Evolutionary conservation across 2,888 invertebrate genomes (phyloP).

Genomic region (Zaprionus lineosus): DNA sequence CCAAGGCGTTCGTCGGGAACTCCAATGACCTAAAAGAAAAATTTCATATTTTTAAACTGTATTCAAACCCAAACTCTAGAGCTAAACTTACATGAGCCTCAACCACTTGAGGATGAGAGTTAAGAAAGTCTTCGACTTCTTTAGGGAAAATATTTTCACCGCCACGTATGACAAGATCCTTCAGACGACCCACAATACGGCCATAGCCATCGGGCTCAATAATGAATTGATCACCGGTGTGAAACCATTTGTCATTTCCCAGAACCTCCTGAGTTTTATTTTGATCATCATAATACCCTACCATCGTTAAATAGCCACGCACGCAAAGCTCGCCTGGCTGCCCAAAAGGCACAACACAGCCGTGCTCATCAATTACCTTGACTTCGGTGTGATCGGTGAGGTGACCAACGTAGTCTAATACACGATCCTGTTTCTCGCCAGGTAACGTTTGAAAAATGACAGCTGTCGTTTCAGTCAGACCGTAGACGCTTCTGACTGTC

Average conservation of each 20-base stretch:
- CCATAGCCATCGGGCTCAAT: constrained; percentile 87
- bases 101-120: constrained; percentile 87
- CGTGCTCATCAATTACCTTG: constrained; percentile 85
- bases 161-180: constrained; percentile 90
- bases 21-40: constrained; percentile 85
- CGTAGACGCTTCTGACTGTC: constrained; percentile 84
- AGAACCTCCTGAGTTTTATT: constrained; percentile 88
- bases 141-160: constrained; percentile 92
- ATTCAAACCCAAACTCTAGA: too few species aligned
- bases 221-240: constrained; percentile 86
- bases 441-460: constrained; percentile 84
- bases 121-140: constrained; percentile 90
- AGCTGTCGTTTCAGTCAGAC: constrained; percentile 85
- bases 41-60: not conserved
- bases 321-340: constrained; percentile 88
- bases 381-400: constrained; percentile 85
- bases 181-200: constrained; percentile 87
- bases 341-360: constrained; percentile 86
- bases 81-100: constrained; percentile 86
- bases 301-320: constrained; percentile 88
- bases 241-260: constrained; percentile 88
- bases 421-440: constrained; percentile 82
- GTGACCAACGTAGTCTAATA: constrained; percentile 84
- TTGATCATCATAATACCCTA: constrained; percentile 89
- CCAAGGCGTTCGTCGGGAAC: constrained; percentile 88